Evolutionary conservation across 2,797 vertebrate species (phyloP).

Genomic region (Tadarida brasiliensis): DNA sequence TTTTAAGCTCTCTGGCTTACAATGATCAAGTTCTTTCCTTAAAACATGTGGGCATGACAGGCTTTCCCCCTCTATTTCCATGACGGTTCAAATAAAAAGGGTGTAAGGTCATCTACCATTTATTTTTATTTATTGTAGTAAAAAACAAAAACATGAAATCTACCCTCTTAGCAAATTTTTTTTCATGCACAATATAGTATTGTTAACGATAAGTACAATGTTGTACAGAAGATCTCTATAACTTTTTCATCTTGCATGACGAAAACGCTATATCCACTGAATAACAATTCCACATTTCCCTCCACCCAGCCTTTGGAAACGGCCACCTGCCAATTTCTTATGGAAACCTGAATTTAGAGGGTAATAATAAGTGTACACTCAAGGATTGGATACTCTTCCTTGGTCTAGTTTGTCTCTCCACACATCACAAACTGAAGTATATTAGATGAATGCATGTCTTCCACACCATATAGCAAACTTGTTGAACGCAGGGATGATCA

Average conservation of each 20-base stretch:
- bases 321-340: not conserved
- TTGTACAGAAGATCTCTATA: not conserved
- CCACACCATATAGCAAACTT: not conserved
- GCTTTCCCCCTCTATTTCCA: not conserved
- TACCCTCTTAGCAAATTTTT: not conserved
- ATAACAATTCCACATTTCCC: not conserved
- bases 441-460: not conserved
- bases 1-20: slow-evolving; percentile 38
- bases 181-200: not conserved
- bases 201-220: not conserved
- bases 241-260: not conserved
- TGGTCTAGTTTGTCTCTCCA: not conserved
- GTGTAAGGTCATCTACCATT: not conserved
- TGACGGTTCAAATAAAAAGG: not conserved
- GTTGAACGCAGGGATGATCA: not conserved
- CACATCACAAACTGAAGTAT: not conserved
- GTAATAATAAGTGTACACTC: not conserved
- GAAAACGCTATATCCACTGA: not conserved
- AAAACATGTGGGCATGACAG: not conserved
- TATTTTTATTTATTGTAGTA: not conserved
- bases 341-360: not conserved
- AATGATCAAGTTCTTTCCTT: slow-evolving; percentile 12
- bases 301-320: not conserved
- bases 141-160: not conserved
- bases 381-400: not conserved